A percentile compares a stretch with the other conserved stretches of the same genome.
phyloP scores from a whole-genome alignment of 2,113 vertebrate genomes.

The Ariopsis seemanni region DNA sequence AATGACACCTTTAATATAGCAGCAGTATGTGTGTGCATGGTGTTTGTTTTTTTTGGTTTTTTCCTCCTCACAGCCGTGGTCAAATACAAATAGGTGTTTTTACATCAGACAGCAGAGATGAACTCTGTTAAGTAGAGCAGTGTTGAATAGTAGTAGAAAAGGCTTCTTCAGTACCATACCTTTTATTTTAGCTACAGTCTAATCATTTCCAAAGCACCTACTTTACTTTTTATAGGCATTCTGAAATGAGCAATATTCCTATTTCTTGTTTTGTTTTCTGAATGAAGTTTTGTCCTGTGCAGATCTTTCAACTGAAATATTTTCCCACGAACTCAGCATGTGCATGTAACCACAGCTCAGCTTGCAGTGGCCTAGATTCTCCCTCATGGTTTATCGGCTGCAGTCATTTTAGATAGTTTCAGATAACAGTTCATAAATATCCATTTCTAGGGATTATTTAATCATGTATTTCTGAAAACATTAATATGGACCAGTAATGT shows the following conservation, averaged over 20 bases:
- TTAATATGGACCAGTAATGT: neutral
- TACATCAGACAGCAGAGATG: neutral
- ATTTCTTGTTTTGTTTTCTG: neutral
- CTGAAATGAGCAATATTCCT: too few species aligned
- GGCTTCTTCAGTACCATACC: neutral
- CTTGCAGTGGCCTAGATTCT: slow-evolving; percentile 16
- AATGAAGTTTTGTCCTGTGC: neutral
- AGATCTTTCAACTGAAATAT: neutral
- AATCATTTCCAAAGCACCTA: neutral
- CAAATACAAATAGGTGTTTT: neutral
- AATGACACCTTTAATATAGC: neutral
- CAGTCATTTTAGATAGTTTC: neutral
- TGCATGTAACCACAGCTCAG: slow-evolving; percentile 7
- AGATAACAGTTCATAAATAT: neutral
- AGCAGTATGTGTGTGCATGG: neutral
- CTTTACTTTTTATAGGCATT: neutral
- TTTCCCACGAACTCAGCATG: neutral
- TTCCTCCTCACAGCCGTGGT: neutral
- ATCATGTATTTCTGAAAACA: neutral
- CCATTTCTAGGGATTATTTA: neutral
- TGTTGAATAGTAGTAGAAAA: neutral
- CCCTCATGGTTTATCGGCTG: neutral
- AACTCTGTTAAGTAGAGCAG: too few species aligned
- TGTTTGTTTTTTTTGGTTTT: neutral
- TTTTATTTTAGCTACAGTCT: neutral